Base-by-base conservation (phyloP, 2,888 invertebrate genomes). In the Magallana nippona region DNA sequence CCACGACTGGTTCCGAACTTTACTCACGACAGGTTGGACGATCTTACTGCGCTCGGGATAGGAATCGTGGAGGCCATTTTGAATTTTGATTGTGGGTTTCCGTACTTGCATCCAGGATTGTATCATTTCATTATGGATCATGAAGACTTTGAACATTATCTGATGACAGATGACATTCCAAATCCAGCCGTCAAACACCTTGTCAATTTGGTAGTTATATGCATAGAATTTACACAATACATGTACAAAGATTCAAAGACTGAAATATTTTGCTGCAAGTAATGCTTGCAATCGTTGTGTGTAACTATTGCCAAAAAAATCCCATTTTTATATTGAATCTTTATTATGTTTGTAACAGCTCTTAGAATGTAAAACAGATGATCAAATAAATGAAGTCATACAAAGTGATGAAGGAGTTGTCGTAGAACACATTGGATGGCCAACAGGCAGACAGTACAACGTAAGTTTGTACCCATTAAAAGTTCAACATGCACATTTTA, bases 1-100 rank as follows among this genome's bases (percentile, higher is more conserved):
- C 79, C 87, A 19, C 83, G 84, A 57, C 79, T 84, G 55, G 60
- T 88, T 19, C 88, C 88, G 1, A 82, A 86, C 0, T 87, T 86
- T 79, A 82, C 87, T 55, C 82, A 84, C 58, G 82, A 56, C 27
- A 84, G 82, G 32, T 83, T 85, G 1, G 77, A 85, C 11, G 79
- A 84, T 32, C 82, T 85, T 1, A 86, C 81, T 55, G 87, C 86
- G 15, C 79, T 87, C 1, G 89, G 89, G 0, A 84, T 87, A 27
- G 88, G 87, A 17, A 88, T 88, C 57, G 88, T 88, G 17, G 85
- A 87, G 44, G 86, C 87, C 56, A 84, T 88, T 27, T 77, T 88
- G 10, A 88, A 87, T 82, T 87, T 86, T 13, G 88, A 88, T 79
- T 88, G 88, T 81, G 88, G 88, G 10, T 88, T 88, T 44, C 88